Base-by-base conservation (phyloP, 2,113 vertebrate genomes). In the Corythaixoides concolor region DNA sequence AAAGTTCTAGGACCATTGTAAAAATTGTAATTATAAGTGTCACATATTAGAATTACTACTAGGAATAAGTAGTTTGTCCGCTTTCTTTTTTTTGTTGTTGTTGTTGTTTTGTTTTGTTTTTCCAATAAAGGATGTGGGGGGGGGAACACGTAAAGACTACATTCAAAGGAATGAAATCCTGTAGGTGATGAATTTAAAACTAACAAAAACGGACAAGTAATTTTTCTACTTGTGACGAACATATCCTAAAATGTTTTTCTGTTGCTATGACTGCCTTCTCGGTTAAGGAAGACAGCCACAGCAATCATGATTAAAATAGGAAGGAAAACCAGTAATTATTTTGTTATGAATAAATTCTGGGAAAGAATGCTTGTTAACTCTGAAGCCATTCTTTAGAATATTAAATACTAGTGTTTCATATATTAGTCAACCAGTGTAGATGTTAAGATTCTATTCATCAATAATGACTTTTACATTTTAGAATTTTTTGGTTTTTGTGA, bases 251-350 rank as follows among this genome's bases (percentile, higher is more conserved):
- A 73, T 21, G n/a, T 80, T 91, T 80, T 93, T 62, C 85, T 91
- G 93, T 93, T 88, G 85, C 93, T 92, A 93, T 83, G 93, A 90
- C 90, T 88, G 82, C 75, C 63, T 77, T 89, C 52, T 83, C 45
- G 62, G 41, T 69, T 49, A 66, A 68, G 41, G 9, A 74, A 83
- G 82, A 88, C 35, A 90, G 60, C 67, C 50, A 58, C 59, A 92
- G 66, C 43, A 78, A 79, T 95, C 11, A 4, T 49, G 47, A 90
- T 83, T 83, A 86, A 83, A 95, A 86, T 26, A 91, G 78, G 47
- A 90, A 59, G 27, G 41, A 86, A 95, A 93, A 89, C 0, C 53
- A 80, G 49, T 76, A 93, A 95, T 90, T 94, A 93, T 82, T 96
- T 90, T 78, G 69, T 89, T 84, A 50, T 15, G 7, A 80, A 88